Base-by-base conservation (phyloP, 1,140 invertebrate species). In the Linepithema humile region DNA sequence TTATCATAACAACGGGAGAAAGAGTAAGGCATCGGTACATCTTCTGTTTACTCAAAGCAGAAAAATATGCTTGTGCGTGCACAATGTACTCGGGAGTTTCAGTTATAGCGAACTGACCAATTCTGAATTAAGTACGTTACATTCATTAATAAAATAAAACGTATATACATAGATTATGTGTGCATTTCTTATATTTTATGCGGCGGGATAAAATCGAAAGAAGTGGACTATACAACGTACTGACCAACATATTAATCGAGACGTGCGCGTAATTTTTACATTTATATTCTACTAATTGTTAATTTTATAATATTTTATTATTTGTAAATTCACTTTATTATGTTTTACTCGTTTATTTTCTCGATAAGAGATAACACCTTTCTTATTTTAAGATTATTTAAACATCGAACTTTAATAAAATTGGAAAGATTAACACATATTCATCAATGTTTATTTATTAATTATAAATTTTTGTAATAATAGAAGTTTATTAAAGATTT, bases 21-120 rank as follows among this genome's bases (percentile, higher is more conserved):
- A 78, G 67, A 78, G 74, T 78, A 78, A 78, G 74, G 62, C 60
- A 78, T 78, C 74, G 62, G 74, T 78, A 78, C 74, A 78, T 78
- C 74, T 78, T 78, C 20, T 65, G 32, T 78, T 78, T 78, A 67
- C 43, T 78, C 60, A 67, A 53, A 53, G 62, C 35, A 53, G 62
- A 53, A 53, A 77, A 40, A 53, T 78, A 53, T 77, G 43, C 43
- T 7, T 9, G 32, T 77, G 60, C 60, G 74, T 78, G 74, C 26
- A 5, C 55, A 45, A 75, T 20, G 40, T 26, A 23, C 12, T n/a
- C 29, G 15, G 32, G 10, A 40, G 32, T 29, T 67, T 67, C 74
- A 78, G 59, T 78, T 78, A 78, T 64, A 48, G 20, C 38, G 40
- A 2, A 35, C 60, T 67, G 60, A 67, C 23, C 74, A 78, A 53